Evolutionary conservation across 2,113 vertebrate genomes (phyloP).

Genomic region (Pygathrix nemaeus): DNA sequence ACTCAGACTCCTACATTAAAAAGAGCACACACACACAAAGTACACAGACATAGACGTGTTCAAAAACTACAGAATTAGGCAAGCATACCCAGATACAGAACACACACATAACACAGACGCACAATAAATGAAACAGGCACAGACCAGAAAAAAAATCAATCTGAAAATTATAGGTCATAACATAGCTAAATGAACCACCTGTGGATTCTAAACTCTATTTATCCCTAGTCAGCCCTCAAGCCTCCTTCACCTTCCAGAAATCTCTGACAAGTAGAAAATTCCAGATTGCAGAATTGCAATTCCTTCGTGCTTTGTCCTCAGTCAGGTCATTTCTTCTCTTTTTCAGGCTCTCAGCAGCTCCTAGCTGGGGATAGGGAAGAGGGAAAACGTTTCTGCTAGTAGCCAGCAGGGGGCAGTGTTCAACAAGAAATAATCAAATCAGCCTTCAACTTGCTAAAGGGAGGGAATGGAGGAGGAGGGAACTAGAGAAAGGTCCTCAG

Average conservation of each 20-base stretch:
- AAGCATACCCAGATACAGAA: not conserved
- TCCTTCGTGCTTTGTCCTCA: not conserved
- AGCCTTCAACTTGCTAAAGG: accelerated
- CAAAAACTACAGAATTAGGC: not conserved
- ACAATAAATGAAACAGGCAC: not conserved
- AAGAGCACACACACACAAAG: not conserved
- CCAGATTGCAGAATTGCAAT: not conserved
- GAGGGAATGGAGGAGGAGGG: not conserved
- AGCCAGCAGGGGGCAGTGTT: constrained; percentile 67
- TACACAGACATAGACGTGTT: not conserved
- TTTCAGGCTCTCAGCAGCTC: not conserved
- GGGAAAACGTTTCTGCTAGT: not conserved
- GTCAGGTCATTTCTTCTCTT: not conserved
- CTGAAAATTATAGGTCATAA: not conserved
- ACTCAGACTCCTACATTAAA: not conserved
- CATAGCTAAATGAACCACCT: not conserved
- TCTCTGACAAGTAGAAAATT: not conserved
- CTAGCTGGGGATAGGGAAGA: not conserved
- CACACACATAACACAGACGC: not conserved
- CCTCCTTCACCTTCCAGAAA: not conserved
- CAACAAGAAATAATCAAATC: not conserved
- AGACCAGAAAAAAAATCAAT: not conserved
- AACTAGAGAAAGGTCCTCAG: not conserved
- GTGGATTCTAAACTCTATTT: not conserved
- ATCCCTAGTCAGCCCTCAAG: no score